These are phyloP conservation scores for Acrobasis repandana DNA, from an alignment of 2,888 invertebrate genomes.

Conservation along the genomic window DNA sequence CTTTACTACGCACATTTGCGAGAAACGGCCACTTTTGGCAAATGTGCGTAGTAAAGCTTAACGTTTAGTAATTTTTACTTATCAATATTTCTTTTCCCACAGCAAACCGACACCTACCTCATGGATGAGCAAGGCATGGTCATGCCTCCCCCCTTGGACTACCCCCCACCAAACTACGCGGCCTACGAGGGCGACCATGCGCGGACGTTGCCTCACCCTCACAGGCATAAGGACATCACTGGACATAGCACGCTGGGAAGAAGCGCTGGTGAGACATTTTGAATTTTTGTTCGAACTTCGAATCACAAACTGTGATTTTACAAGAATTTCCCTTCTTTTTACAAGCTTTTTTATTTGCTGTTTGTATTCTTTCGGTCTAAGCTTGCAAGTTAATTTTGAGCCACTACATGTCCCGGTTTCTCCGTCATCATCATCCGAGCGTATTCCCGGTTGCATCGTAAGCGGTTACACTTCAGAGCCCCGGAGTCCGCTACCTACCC, in stretches of 20 bases:
- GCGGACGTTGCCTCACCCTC: slow-evolving; percentile 80
- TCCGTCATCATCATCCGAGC: too few relatives aligned
- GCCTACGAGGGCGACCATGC: slow-evolving; percentile 77
- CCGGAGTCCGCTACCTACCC: too few relatives aligned
- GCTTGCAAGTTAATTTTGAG: too few relatives aligned
- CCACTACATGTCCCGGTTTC: too few relatives aligned
- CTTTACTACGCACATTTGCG: too few relatives aligned
- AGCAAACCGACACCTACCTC: slow-evolving; percentile 83
- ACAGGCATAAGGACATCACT: slow-evolving; percentile 81
- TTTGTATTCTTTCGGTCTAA: too few relatives aligned
- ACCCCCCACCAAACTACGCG: slow-evolving; percentile 83
- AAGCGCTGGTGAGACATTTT: slow-evolving; percentile 68
- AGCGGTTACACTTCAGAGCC: too few relatives aligned
- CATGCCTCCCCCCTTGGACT: slow-evolving; percentile 86
- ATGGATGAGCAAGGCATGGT: slow-evolving; percentile 76
- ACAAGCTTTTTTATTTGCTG: not conserved
- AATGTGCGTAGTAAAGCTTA: too few relatives aligned
- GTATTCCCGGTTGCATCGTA: too few relatives aligned
- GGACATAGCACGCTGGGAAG: slow-evolving; percentile 80
- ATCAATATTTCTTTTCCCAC: slow-evolving; percentile 20
- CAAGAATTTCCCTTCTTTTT: too few relatives aligned
- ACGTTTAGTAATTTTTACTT: not conserved
- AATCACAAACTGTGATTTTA: too few relatives aligned
- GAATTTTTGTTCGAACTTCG: not conserved
- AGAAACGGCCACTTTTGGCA: too few relatives aligned